phyloP scores from a whole-genome alignment of 2,797 vertebrate species.

The Columba guinea region DNA sequence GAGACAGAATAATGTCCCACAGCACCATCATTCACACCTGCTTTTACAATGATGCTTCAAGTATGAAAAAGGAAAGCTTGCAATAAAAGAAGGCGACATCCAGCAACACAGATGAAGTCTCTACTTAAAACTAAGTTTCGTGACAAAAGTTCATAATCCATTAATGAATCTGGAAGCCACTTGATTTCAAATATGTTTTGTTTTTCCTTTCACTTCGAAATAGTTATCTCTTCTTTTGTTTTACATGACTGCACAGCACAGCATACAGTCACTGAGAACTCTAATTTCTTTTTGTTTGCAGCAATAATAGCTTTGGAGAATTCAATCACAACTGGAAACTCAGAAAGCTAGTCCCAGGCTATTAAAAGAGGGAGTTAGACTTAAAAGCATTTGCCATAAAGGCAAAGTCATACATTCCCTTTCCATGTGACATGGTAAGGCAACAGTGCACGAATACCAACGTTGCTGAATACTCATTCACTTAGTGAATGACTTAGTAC shows the following conservation, averaged over 20 bases:
- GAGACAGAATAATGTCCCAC: background rate
- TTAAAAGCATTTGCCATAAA: slow-evolving; percentile 11
- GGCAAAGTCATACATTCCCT: background rate
- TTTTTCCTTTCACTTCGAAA: slow-evolving; percentile 30
- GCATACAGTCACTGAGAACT: background rate
- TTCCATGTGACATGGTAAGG: background rate
- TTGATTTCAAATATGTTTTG: background rate
- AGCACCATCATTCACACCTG: background rate
- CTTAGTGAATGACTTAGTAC: background rate
- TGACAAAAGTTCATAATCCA: background rate
- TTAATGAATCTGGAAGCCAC: background rate
- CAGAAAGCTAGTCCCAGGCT: slow-evolving; percentile 37
- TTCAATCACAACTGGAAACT: slow-evolving; percentile 36
- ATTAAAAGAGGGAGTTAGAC: slow-evolving; percentile 13
- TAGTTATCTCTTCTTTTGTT: slow-evolving; percentile 27
- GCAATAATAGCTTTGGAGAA: slow-evolving; percentile 53
- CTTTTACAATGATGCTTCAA: background rate
- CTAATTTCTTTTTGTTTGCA: slow-evolving; percentile 48
- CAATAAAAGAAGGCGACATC: background rate
- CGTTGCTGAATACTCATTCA: background rate
- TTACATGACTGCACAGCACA: slow-evolving; percentile 40
- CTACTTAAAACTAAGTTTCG: background rate
- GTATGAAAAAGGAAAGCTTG: background rate
- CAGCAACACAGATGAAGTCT: background rate
- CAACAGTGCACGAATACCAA: background rate